A percentile compares a stretch with the other conserved stretches of the same genome.
These are phyloP conservation scores for Euplexia lucipara DNA, from an alignment of 2,888 invertebrate genomes.

Conservation along the genomic window DNA sequence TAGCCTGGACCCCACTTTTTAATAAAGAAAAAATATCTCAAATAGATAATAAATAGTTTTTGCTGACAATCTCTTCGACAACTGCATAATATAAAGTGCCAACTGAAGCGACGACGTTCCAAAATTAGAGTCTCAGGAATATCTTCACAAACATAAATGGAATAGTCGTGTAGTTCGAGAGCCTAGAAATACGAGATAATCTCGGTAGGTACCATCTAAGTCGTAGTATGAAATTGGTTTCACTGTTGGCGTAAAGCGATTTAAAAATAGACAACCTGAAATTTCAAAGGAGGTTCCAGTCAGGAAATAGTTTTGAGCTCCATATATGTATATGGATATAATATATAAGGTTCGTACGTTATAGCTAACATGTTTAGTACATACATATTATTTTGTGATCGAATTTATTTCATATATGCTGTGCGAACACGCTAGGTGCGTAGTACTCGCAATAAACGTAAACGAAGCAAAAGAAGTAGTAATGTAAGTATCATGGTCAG, in stretches of 20 bases:
- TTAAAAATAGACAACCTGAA: slow-evolving; percentile 64
- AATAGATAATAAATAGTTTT: slow-evolving; percentile 26
- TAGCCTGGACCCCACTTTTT: too few species aligned
- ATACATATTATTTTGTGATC: not conserved
- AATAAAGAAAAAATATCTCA: slow-evolving; percentile 27
- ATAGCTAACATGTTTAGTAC: slow-evolving; percentile 14
- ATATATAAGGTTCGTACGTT: not conserved
- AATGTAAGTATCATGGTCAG: too few species aligned
- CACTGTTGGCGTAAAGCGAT: slow-evolving; percentile 66
- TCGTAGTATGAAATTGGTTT: slow-evolving; percentile 69
- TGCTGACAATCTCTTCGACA: slow-evolving; percentile 59
- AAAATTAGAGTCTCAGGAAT: slow-evolving; percentile 78
- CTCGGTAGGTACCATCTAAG: slow-evolving; percentile 70
- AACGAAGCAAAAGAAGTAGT: too few species aligned
- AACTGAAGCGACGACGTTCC: slow-evolving; percentile 71
- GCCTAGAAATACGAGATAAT: slow-evolving; percentile 81
- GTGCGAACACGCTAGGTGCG: too few species aligned
- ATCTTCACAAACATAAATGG: slow-evolving; percentile 83
- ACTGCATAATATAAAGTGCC: slow-evolving; percentile 70
- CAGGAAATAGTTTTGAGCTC: slow-evolving; percentile 42
- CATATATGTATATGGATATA: slow-evolving; percentile 1
- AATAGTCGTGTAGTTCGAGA: slow-evolving; percentile 84
- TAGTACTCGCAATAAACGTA: too few species aligned
- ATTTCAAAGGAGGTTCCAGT: slow-evolving; percentile 47
- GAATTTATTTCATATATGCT: too few species aligned